Base-by-base conservation (phyloP, 2,797 vertebrate species). In the Rachycentron canadum region DNA sequence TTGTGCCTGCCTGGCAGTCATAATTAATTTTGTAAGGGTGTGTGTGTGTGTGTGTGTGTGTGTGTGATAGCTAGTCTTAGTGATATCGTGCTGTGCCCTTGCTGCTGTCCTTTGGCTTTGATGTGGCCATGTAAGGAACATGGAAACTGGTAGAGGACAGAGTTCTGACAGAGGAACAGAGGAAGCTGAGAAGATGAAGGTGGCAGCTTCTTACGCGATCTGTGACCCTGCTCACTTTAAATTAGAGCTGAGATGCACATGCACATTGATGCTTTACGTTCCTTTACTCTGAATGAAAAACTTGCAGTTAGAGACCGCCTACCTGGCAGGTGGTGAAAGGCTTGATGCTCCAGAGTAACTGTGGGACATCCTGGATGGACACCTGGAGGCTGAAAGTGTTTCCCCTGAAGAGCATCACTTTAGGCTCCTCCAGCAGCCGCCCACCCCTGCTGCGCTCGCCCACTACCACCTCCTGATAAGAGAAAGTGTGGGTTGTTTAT, bases 271-370 rank as follows among this genome's bases (percentile, higher is more conserved):
- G 52, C 28, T 52, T 49, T 43, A 14, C 50, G 32, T 65, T 8
- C 7, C 25, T 66, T 62, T 1, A 55, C 41, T n/a, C 13, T 2
- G 16, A 57, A 41, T 7, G 14, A 63, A 30, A 47, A 25, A 69
- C 36, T 3, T 49, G 38, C 36, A 14, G 38, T 9, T 45, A 17
- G 45, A 49, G 45, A 32, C 0, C 6, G 4, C 67, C 59, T 83
- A 98, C 98, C 97, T 99, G 98, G 92, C 97, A 99, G 72, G 97
- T 97, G 85, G 97, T 97, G 91, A 99, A 99, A 81, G 98, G 98
- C 95, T 99, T 99, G 86, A 99, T 99, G 90, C 96, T 97, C 98
- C 98, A 99, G 81, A 98, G 96, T 88, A 99, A 96, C 28, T 97
- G 98, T 59, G 97, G 97, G 74, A 99, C 93, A 50, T 99, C 98